Percentiles rank a stretch among this genome's conserved stretches.
phyloP scores from a whole-genome alignment of 1,140 invertebrate species.

The Vollenhovia emeryi region DNA sequence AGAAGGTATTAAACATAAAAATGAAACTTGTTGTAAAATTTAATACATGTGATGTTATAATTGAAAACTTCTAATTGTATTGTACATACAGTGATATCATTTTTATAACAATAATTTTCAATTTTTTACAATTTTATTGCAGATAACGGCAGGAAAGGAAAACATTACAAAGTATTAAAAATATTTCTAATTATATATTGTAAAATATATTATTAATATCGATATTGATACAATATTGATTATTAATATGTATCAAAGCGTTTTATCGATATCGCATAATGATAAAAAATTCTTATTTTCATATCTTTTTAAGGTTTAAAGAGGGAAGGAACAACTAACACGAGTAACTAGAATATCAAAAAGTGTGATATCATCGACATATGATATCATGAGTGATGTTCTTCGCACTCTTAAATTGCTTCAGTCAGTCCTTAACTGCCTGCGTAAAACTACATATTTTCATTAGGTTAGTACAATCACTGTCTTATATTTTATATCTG shows the following conservation, averaged over 20 bases:
- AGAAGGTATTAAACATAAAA: background rate
- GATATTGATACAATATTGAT: too few relatives aligned
- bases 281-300: background rate
- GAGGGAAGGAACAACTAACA: background rate
- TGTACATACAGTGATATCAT: background rate
- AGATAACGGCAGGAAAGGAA: background rate
- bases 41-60: too few relatives aligned
- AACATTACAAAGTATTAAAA: background rate
- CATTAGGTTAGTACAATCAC: constrained; percentile 72
- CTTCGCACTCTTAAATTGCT: constrained; percentile 39
- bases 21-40: background rate
- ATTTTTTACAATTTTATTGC: background rate
- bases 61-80: background rate
- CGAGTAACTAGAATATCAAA: background rate
- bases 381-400: constrained; percentile 80
- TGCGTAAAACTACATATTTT: constrained; percentile 44
- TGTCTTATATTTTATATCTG: too few relatives aligned
- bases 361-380: background rate
- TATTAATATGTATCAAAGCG: background rate
- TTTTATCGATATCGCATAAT: background rate
- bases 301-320: background rate
- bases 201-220: background rate
- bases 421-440: constrained; percentile 74
- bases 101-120: background rate
- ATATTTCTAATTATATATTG: background rate